Conservation (phyloP, 1,140 invertebrate species). For the Drosophila suzukii region DNA sequence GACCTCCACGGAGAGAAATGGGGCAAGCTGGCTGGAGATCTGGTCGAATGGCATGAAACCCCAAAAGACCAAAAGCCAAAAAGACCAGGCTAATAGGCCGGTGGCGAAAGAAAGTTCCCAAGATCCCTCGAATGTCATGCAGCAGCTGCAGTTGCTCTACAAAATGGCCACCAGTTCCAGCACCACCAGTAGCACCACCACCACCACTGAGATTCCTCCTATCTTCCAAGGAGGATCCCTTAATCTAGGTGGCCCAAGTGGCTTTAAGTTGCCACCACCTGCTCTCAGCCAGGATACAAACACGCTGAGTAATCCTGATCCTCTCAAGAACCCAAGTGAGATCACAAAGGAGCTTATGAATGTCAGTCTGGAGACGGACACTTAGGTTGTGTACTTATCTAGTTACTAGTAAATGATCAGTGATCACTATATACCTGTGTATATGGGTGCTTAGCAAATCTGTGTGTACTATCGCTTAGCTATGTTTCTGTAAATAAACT, state of each 20-base stretch:
- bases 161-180: slow-evolving; percentile 64
- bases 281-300: slow-evolving; percentile 59
- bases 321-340: slow-evolving; percentile 51
- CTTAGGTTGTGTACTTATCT: slow-evolving; percentile 43
- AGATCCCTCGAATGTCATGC: slow-evolving; percentile 51
- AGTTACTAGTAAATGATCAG: slow-evolving; percentile 24
- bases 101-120: slow-evolving; percentile 20
- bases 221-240: slow-evolving; percentile 16
- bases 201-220: slow-evolving; percentile 5
- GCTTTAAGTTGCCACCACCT: slow-evolving; percentile 68
- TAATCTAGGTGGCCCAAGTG: slow-evolving; percentile 44
- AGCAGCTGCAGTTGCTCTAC: slow-evolving; percentile 78
- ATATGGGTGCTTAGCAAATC: slow-evolving; percentile 40
- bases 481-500: slow-evolving; percentile 39
- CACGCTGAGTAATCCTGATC: slow-evolving; percentile 30
- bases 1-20: slow-evolving; percentile 67
- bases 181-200: slow-evolving; percentile 16
- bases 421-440: neutral
- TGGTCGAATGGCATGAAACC: slow-evolving; percentile 80
- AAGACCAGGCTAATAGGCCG: slow-evolving; percentile 9
- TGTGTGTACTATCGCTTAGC: slow-evolving; percentile 22
- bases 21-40: slow-evolving; percentile 67
- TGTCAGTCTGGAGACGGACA: slow-evolving; percentile 69
- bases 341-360: slow-evolving; percentile 80
- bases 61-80: slow-evolving; percentile 25